A percentile compares a stretch with the other conserved stretches of the same genome.
These are phyloP conservation scores for Chromoteleia sp. DNA, from an alignment of 2,888 invertebrate species.

Conservation along the genomic window DNA sequence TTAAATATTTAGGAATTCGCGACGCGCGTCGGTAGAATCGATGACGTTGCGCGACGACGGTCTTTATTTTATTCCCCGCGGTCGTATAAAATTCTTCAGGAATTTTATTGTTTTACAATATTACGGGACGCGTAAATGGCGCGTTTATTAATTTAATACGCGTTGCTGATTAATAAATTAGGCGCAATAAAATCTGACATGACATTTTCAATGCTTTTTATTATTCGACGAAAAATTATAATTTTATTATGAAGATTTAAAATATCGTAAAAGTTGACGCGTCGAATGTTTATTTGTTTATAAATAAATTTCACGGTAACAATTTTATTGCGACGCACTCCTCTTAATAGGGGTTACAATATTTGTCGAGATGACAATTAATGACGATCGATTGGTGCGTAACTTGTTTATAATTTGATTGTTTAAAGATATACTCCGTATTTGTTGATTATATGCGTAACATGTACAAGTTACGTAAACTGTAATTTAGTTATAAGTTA, in stretches of 20 bases:
- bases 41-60: neutral
- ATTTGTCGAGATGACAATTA: no score
- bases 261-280: neutral
- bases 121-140: slow-evolving; percentile 8
- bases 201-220: neutral
- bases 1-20: slow-evolving; percentile 10
- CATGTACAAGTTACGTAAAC: slow-evolving; percentile 7
- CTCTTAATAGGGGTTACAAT: no score
- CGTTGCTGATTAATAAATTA: slow-evolving; percentile 7
- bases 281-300: no score
- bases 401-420: neutral
- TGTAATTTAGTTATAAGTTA: slow-evolving; percentile 13
- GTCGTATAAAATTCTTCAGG: slow-evolving; percentile 15
- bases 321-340: no score
- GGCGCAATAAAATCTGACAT: neutral
- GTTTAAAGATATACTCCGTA: neutral
- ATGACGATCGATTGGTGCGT: neutral
- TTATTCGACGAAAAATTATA: neutral
- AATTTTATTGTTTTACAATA: slow-evolving; percentile 9
- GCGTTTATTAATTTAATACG: slow-evolving; percentile 1
- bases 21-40: neutral
- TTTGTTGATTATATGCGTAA: no score
- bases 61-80: neutral
- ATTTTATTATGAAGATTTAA: neutral
- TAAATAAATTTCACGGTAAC: no score